Evolutionary conservation across 2,113 vertebrate genomes (phyloP), one percentile per base, ranked within the genome.

Genomic region (Engraulis encrasicolus): DNA sequence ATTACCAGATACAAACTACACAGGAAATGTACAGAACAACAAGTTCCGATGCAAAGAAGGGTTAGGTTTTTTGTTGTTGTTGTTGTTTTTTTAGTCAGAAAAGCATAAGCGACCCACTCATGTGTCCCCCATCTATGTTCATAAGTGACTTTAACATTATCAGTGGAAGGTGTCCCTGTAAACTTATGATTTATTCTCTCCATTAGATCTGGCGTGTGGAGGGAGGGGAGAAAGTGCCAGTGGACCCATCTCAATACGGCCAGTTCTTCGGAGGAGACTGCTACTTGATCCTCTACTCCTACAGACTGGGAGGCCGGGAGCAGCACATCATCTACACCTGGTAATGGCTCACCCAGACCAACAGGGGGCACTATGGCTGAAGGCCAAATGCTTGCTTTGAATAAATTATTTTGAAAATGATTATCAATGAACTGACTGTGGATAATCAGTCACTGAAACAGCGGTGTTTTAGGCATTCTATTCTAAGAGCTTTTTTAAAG

Each of bases 231-330:
- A 94, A 90, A 82, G 89, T 88, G 1, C 50, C 81, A 0, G 91
- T 95, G 80, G 91, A 95, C 4, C 49, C 87, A 4, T 90, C 91
- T 71, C 86, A 17, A 15, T 86, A 94, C 11, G 94, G 94, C 17
- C 92, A 95, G 37, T 95, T 96, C 89, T 95, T 83, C 79, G 95
- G 95, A 83, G 95, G 95, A 37, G 95, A 95, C 92, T 95, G 94
- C 80, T 96, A 96, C 88, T 87, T 96, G 90, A 85, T 96, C 79
- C 90, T 90, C 66, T 96, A 96, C 91, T 82, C 89, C 50, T 96
- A 95, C 88, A 86, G 81, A 0, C 1, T 14, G 0, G 91, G 86
- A 54, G 19, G 89, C 71, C 89, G 37, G 52, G 77, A 90, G 61
- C 90, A 90, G 83, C 91, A 93, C 48, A 93, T 95, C 89, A 95